Base-by-base conservation (phyloP, 2,888 invertebrate species). In the Calameuta pallipes region DNA sequence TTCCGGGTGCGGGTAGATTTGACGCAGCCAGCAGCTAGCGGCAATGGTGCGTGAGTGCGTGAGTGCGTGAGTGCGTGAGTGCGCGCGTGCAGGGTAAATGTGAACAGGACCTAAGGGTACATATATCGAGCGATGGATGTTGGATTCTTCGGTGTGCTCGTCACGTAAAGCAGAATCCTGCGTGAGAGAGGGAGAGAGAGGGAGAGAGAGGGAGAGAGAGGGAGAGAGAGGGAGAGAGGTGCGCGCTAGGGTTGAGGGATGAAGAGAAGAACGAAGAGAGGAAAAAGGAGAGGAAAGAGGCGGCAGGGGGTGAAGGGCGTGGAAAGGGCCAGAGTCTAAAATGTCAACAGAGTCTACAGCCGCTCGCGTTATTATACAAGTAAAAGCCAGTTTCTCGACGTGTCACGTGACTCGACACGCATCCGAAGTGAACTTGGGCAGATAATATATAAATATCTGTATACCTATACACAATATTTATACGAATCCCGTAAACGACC, bases 121-220 rank as follows among this genome's bases (percentile, higher is more conserved):
- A 87, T 88, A 89, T 90, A 90, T 90, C 90, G 90, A 90, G 89
- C 89, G 90, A 89, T 85, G 88, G 89, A 89, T 87, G 89, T 89
- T 86, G 89, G 87, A 89, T 87, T 87, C 87, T 86, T 90, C 89
- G 87, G 87, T 84, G 89, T 90, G 86, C 91, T 86, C 85, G 88
- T 90, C 91, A 91, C 90, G 90, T 91, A 91, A 85, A 83, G 83
- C 79, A 80, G 80, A 82, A 80, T 80, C 79, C 81, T 77, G 82
- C 74, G 77, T 30, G 74, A 35, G 75, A 11, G 69, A 69, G 69
- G 3, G 33, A 33, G 33, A 33, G 33, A 33, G 33, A 33, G 33
- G 3, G 33, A 33, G 33, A 33, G 33, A 33, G 31, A 33, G 31
- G 2, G 31, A 33, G 31, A 33, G 31, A 33, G 31, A 33, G 82